phyloP scores from a whole-genome alignment of 2,113 vertebrate genomes.

The Sebastes schlegelii region DNA sequence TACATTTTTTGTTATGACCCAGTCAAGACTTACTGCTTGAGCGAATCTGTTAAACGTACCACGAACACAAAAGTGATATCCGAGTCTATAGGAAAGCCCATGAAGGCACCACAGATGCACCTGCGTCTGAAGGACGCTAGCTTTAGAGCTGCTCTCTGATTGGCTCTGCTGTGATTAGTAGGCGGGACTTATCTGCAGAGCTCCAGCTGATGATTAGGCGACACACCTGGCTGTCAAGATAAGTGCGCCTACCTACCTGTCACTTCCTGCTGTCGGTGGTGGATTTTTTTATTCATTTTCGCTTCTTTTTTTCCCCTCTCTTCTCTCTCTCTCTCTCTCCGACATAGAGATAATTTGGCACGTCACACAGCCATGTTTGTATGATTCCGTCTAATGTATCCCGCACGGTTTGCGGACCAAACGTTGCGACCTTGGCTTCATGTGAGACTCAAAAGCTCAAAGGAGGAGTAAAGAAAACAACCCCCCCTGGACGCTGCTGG shows the following conservation, averaged over 20 bases:
- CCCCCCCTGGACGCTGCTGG: constrained; percentile 26
- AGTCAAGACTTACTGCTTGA: neutral
- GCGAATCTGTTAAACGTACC: neutral
- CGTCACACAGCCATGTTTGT: constrained; percentile 58
- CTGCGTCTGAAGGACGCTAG: constrained; percentile 60
- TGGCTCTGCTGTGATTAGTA: constrained; percentile 1
- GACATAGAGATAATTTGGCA: constrained; percentile 9
- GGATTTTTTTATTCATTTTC: constrained; percentile 58
- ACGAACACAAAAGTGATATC: neutral
- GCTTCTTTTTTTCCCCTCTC: neutral
- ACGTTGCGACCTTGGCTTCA: constrained; percentile 60
- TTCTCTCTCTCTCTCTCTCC: neutral
- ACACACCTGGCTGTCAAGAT: constrained; percentile 60
- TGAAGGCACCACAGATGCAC: constrained; percentile 63
- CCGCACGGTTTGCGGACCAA: constrained; percentile 47
- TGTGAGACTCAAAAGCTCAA: constrained; percentile 38
- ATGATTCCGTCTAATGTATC: constrained; percentile 58
- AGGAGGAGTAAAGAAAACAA: constrained; percentile 37
- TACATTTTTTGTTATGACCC: neutral
- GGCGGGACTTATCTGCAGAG: constrained; percentile 47
- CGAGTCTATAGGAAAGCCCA: neutral
- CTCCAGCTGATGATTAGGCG: constrained; percentile 60
- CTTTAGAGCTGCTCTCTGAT: constrained; percentile 21
- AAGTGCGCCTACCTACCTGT: constrained; percentile 65
- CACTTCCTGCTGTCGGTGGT: constrained; percentile 74